Evolutionary conservation across 2,797 vertebrate species (phyloP).

Genomic region (Pantherophis vulpinus): DNA sequence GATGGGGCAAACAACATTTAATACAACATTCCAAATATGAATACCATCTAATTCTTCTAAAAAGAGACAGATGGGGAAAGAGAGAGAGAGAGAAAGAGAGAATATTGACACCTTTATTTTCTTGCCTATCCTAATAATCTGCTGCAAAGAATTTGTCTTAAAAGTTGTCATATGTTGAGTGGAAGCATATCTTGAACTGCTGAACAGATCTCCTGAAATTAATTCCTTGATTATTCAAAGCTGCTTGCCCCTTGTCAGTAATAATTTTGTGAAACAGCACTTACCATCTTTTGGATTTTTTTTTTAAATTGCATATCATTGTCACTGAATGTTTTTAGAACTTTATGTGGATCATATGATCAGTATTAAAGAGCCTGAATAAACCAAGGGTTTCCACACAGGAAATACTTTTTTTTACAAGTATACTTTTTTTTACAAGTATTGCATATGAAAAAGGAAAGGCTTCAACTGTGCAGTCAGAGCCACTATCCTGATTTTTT

Average conservation of each 20-base stretch:
- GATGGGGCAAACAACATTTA: not conserved
- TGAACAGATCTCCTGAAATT: not conserved
- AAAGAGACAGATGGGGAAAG: not conserved
- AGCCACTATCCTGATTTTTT: not conserved
- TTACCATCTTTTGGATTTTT: not conserved
- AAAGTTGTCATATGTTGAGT: not conserved
- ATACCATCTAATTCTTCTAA: not conserved
- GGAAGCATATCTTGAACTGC: not conserved
- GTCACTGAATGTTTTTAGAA: not conserved
- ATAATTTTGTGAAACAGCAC: not conserved
- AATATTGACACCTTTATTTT: not conserved
- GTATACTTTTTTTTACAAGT: not conserved
- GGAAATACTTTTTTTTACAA: not conserved
- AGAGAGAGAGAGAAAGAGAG: not conserved
- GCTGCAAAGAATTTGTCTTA: not conserved
- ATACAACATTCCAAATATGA: not conserved
- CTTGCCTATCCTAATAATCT: not conserved
- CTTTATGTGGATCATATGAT: not conserved
- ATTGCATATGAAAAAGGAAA: not conserved
- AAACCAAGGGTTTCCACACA: not conserved
- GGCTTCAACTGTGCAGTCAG: not conserved
- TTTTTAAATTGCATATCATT: not conserved
- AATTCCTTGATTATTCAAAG: not conserved
- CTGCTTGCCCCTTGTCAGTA: not conserved
- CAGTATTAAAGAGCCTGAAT: not conserved